A percentile compares a stretch with the other conserved stretches of the same genome.
Evolutionary conservation across 2,797 vertebrate species (phyloP).

Genomic region (Mus caroli): DNA sequence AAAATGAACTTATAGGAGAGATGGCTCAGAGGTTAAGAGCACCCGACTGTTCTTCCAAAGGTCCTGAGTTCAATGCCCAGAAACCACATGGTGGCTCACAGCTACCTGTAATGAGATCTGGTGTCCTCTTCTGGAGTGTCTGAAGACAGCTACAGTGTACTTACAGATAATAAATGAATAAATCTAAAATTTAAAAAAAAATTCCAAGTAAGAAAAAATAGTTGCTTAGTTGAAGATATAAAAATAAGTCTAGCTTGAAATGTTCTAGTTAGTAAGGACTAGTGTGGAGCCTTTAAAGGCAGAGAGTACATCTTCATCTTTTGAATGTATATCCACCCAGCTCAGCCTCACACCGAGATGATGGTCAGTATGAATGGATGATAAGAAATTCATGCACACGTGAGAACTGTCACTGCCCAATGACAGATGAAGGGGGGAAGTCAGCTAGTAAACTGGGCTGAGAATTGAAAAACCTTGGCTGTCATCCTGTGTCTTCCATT

Average conservation of each 20-base stretch:
- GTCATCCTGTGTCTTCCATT: background rate
- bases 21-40: too few species aligned
- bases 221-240: conserved; percentile 51
- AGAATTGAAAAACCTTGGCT: background rate
- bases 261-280: conserved; percentile 35
- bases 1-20: conserved; percentile 42
- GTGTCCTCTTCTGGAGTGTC: too few species aligned
- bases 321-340: background rate
- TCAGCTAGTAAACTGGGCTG: background rate
- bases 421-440: background rate
- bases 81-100: too few species aligned
- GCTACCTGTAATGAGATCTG: too few species aligned
- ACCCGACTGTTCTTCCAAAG: too few species aligned
- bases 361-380: background rate
- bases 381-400: background rate
- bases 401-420: background rate
- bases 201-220: background rate
- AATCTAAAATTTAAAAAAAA: too few species aligned
- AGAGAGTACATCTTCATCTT: conserved; percentile 44
- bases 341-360: conserved; percentile 30
- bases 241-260: conserved; percentile 63
- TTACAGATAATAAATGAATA: too few species aligned
- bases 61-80: too few species aligned
- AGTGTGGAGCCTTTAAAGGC: conserved; percentile 26
- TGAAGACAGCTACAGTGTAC: too few species aligned